phyloP scores from a whole-genome alignment of 2,888 invertebrate genomes.

The Acleris emargana region DNA sequence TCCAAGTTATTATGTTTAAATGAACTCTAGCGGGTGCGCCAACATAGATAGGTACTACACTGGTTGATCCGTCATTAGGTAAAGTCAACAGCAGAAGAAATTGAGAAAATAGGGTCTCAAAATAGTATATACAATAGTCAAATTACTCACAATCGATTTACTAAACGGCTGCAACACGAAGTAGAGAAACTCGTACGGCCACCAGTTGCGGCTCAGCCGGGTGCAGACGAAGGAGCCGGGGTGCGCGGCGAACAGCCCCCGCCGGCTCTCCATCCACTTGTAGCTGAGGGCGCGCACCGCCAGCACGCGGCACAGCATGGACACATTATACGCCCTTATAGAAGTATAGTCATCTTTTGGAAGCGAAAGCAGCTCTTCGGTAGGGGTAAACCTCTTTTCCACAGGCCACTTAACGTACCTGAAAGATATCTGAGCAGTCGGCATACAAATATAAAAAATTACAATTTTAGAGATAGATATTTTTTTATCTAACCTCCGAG shows the following conservation, averaged over 20 bases:
- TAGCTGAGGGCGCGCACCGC: constrained; percentile 85
- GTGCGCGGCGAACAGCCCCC: constrained; percentile 91
- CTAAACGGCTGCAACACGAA: constrained; percentile 93
- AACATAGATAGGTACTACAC: no score
- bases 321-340: constrained; percentile 94
- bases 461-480: no score
- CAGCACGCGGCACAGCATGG: constrained; percentile 94
- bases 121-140: no score
- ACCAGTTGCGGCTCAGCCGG: constrained; percentile 90
- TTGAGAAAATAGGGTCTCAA: no score
- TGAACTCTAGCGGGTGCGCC: no score
- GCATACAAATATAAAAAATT: no score
- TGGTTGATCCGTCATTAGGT: no score
- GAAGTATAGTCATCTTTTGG: constrained; percentile 88
- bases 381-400: constrained; percentile 65
- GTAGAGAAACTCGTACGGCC: constrained; percentile 91
- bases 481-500: no score
- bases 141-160: constrained; percentile 92
- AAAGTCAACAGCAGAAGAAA: no score
- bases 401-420: constrained; percentile 66
- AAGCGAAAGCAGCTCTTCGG: constrained; percentile 86
- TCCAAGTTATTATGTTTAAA: no score
- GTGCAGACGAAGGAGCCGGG: constrained; percentile 96
- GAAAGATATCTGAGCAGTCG: constrained; percentile 34
- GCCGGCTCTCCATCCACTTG: constrained; percentile 86